These are phyloP conservation scores for Hyaena hyaena DNA, from an alignment of 2,113 vertebrate genomes.

Conservation along the genomic window DNA sequence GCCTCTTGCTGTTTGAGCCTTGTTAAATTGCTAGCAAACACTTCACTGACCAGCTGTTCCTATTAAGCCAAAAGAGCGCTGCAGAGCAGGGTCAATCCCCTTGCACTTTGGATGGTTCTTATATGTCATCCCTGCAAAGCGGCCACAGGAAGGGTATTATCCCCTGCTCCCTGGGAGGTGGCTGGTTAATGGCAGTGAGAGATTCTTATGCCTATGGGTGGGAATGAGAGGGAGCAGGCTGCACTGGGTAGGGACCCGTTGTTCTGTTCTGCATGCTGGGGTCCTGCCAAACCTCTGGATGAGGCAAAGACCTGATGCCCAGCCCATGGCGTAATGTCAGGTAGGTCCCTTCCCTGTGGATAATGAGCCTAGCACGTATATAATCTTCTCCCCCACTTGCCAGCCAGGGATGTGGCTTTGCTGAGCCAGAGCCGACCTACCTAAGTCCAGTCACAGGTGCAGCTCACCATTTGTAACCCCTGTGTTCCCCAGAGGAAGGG, in stretches of 20 bases:
- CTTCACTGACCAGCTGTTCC: constrained; percentile 89
- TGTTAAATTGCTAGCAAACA: constrained; percentile 87
- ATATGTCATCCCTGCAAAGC: constrained; percentile 40
- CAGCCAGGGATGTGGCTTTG: neutral
- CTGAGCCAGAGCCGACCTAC: neutral
- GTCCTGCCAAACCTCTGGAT: neutral
- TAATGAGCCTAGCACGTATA: accelerated
- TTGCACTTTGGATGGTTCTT: constrained; percentile 72
- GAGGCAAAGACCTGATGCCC: neutral
- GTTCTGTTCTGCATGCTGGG: neutral
- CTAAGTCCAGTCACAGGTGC: neutral
- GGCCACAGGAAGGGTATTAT: constrained; percentile 48
- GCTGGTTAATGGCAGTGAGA: constrained; percentile 74
- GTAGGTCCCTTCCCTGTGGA: neutral
- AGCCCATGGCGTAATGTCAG: neutral
- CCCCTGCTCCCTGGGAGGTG: neutral
- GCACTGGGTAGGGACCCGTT: accelerated
- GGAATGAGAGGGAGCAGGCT: neutral
- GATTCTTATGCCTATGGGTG: constrained; percentile 47
- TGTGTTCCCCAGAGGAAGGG: neutral
- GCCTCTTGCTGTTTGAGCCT: constrained; percentile 83
- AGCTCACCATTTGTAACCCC: neutral
- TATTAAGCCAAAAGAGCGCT: constrained; percentile 81
- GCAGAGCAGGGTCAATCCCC: constrained; percentile 77
- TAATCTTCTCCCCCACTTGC: neutral